Evolutionary conservation across 2,113 vertebrate species (phyloP).

Genomic region (Megaceryle maxima): DNA sequence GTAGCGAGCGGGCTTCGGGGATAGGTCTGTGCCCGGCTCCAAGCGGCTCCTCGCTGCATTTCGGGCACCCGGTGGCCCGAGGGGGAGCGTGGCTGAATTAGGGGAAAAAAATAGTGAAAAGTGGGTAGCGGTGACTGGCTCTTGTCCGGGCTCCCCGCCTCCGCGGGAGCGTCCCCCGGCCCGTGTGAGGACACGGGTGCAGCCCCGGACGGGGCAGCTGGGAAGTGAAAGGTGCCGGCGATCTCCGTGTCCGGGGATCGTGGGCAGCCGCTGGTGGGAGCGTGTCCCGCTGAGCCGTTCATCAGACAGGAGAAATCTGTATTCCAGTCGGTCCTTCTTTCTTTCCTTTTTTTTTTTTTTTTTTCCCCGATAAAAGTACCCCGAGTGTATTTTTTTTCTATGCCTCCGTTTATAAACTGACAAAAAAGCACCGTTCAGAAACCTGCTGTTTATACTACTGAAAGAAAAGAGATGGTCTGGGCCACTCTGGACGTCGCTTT

Average conservation of each 20-base stretch:
- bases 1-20: not conserved
- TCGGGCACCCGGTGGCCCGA: too few relatives aligned
- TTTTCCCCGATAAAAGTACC: not conserved
- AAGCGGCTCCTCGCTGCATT: not conserved
- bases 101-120: not conserved
- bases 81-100: not conserved
- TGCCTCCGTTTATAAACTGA: not conserved
- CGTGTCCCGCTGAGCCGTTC: fast-evolving
- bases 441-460: fast-evolving
- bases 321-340: too few relatives aligned
- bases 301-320: fast-evolving
- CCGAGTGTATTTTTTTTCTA: fast-evolving
- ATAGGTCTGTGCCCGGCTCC: too few relatives aligned
- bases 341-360: too few relatives aligned
- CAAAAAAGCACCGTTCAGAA: too few relatives aligned
- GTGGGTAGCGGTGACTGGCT: not conserved
- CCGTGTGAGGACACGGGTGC: not conserved
- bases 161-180: not conserved
- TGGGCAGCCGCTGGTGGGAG: not conserved
- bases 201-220: not conserved
- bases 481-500: fast-evolving
- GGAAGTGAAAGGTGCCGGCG: not conserved
- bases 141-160: too few relatives aligned
- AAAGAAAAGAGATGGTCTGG: fast-evolving
- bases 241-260: not conserved